Evolutionary conservation across 2,888 invertebrate species (phyloP), one percentile per base, ranked within the genome.

Genomic region (Agrochola macilenta): DNA sequence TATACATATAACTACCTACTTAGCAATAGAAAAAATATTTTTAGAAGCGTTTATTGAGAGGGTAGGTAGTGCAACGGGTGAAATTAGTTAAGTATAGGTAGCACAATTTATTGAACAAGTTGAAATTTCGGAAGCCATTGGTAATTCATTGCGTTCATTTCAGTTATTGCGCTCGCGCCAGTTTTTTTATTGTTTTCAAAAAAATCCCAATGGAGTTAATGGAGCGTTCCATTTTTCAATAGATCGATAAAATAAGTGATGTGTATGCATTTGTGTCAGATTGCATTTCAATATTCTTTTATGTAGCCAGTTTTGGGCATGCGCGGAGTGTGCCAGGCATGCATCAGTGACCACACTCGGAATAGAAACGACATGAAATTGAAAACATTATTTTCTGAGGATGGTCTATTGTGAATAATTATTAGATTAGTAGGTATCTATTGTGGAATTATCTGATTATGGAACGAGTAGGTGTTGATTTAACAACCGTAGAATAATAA

Each of bases 231-330:
- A 68, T 76, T 79, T 70, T 61, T 23, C n/a, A 64, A 82, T 61
- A 60, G 12, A 73, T 58, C 14, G 43, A 63, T 84, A 58, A 70
- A 70, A 85, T 72, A 72, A 65, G 57, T 43, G 14, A 52, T 68
- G 35, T 57, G 68, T 58, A 82, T 72, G 82, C 58, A 82, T 76
- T 81, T 66, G 69, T 81, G 76, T 57, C 61, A 43, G 54, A 63
- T 54, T 72, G 57, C 63, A 70, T 79, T 75, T 39, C 39, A 65
- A 73, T 85, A 74, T 76, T 79, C 60, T 64, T 79, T 49, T 73
- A 69, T 63, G 75, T n/a, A 46, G 49, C 60, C 58, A 30, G 30
- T 49, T 85, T 79, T 85, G 85, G 82, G 35, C 87, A 82, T 82
- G 79, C 68, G 57, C 52, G 8, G 54, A 39, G 68, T 75, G 72